Evolutionary conservation across 2,113 vertebrate genomes (phyloP).

Genomic region (Lipophrys pholis): DNA sequence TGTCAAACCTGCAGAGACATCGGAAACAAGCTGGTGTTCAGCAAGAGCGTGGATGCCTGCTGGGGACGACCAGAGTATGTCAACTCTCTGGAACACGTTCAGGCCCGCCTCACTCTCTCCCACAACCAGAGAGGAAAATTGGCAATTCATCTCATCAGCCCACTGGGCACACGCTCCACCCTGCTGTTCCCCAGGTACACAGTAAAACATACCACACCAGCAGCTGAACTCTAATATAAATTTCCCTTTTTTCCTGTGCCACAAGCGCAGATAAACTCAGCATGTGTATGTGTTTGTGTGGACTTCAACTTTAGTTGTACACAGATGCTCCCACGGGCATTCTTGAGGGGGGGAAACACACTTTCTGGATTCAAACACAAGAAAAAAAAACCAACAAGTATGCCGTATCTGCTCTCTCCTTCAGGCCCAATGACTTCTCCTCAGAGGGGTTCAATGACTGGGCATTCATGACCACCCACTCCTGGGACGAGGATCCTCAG

Average conservation of each 20-base stretch:
- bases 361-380: neutral
- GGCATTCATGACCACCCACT: constrained; percentile 98
- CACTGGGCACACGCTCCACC: constrained; percentile 94
- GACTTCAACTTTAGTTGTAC: constrained; percentile 6
- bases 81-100: constrained; percentile 91
- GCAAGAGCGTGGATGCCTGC: constrained; percentile 89
- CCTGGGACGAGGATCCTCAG: constrained; percentile 93
- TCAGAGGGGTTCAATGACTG: constrained; percentile 96
- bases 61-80: constrained; percentile 88
- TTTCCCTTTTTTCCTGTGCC: constrained; percentile 11
- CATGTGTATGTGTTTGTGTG: neutral
- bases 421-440: constrained; percentile 93
- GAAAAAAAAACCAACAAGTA: neutral
- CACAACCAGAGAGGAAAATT: constrained; percentile 95
- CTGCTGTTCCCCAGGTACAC: constrained; percentile 91
- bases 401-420: neutral
- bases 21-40: constrained; percentile 90
- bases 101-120: constrained; percentile 92
- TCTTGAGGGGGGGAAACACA: neutral
- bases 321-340: constrained; percentile 10
- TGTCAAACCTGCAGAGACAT: constrained; percentile 87
- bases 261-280: constrained; percentile 4
- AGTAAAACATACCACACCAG: constrained; percentile 32
- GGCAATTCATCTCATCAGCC: constrained; percentile 94
- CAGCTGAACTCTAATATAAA: constrained; percentile 5